These are phyloP conservation scores for Anastrepha ludens DNA, from an alignment of 1,140 invertebrate genomes.

Conservation along the genomic window DNA sequence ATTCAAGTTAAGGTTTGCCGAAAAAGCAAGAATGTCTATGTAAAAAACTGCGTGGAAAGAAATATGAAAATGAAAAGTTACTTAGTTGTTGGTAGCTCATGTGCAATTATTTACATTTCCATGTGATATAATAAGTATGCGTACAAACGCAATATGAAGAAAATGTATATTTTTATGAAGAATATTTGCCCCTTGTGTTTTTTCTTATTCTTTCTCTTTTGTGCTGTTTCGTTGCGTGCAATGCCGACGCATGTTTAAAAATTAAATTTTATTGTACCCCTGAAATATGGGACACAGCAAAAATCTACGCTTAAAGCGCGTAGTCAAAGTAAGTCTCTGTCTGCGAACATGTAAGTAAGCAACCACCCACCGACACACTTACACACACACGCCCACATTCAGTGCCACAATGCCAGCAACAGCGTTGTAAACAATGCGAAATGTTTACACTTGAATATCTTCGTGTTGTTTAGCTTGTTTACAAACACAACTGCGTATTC, in stretches of 20 bases:
- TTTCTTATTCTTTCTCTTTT: background rate
- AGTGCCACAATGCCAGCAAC: background rate
- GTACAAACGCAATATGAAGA: background rate
- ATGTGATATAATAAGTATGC: slow-evolving; percentile 1
- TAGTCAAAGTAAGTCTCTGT: background rate
- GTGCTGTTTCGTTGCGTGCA: background rate
- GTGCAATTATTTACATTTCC: slow-evolving; percentile 5
- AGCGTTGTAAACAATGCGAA: background rate
- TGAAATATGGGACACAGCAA: background rate
- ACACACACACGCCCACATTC: too few relatives aligned
- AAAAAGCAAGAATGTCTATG: too few relatives aligned
- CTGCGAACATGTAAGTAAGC: background rate
- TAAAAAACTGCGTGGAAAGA: too few relatives aligned
- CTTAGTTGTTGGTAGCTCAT: background rate
- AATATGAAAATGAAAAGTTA: too few relatives aligned
- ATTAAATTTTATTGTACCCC: slow-evolving; percentile 48
- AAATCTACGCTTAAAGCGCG: slow-evolving; percentile 13
- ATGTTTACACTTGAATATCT: slow-evolving; percentile 37
- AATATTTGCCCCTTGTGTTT: background rate
- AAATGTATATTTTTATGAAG: background rate
- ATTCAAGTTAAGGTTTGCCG: too few relatives aligned
- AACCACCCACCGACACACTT: background rate
- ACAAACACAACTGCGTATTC: background rate
- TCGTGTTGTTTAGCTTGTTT: slow-evolving; percentile 37
- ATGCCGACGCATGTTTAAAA: slow-evolving; percentile 15